phyloP scores from a whole-genome alignment of 2,797 vertebrate species.

The Eulemur albifrons region DNA sequence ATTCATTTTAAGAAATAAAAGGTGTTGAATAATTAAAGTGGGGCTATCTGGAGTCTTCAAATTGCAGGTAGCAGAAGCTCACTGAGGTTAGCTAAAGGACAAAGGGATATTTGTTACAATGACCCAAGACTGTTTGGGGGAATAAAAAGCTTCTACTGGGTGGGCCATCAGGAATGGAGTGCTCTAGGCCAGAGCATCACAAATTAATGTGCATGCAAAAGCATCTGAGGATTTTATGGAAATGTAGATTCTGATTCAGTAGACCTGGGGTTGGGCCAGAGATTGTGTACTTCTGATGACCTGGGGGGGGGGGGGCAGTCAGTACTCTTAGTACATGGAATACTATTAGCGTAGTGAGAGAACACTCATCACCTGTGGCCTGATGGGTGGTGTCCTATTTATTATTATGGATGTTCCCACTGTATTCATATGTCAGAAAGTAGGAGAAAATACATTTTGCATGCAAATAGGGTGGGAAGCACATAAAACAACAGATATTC shows the following conservation, averaged over 20 bases:
- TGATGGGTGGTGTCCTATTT: fast-evolving
- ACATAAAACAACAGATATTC: background rate
- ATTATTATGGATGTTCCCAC: fast-evolving
- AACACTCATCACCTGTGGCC: background rate
- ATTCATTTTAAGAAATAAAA: slow-evolving; percentile 9
- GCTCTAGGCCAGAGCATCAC: background rate
- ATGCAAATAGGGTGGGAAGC: background rate
- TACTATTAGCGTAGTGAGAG: background rate
- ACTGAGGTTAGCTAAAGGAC: background rate
- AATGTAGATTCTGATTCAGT: background rate
- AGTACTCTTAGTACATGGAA: too few species aligned
- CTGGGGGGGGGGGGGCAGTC: too few species aligned
- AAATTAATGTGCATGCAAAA: background rate
- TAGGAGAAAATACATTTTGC: background rate
- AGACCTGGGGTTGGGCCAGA: background rate
- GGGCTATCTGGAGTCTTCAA: background rate
- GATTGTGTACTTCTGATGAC: background rate
- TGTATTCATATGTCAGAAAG: background rate
- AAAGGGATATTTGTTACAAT: background rate
- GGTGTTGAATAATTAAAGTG: background rate
- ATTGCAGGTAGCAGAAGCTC: background rate
- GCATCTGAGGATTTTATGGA: background rate
- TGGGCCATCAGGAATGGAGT: background rate
- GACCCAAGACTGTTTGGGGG: background rate
- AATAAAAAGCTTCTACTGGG: background rate